phyloP scores from a whole-genome alignment of 2,888 invertebrate species.

The Philopedon plagiatum region DNA sequence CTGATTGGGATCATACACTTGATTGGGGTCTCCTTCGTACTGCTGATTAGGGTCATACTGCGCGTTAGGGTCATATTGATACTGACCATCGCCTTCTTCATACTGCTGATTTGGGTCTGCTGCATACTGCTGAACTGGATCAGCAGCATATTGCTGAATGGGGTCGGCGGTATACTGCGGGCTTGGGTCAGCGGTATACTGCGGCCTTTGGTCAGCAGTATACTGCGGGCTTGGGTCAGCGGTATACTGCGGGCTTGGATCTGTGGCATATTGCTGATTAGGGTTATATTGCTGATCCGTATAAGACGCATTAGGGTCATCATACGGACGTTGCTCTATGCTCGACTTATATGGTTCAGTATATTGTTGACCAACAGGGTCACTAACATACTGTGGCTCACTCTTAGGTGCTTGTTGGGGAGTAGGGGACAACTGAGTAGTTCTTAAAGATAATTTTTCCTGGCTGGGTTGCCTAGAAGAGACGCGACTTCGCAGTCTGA shows the following conservation, averaged over 20 bases:
- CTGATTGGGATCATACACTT: slow-evolving; percentile 32
- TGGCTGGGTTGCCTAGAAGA: slow-evolving; percentile 53
- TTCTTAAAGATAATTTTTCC: slow-evolving; percentile 41
- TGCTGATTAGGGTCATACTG: slow-evolving; percentile 57
- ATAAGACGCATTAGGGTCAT: slow-evolving; percentile 38
- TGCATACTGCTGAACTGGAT: slow-evolving; percentile 30
- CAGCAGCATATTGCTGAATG: slow-evolving; percentile 55
- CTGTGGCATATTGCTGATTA: slow-evolving; percentile 50
- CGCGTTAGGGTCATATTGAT: slow-evolving; percentile 63
- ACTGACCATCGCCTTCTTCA: slow-evolving; percentile 33
- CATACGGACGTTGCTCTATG: no score
- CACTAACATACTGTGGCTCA: slow-evolving; percentile 22
- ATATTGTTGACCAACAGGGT: slow-evolving; percentile 51
- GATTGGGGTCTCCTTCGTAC: slow-evolving; percentile 43
- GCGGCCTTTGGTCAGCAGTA: slow-evolving; percentile 19
- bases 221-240: slow-evolving; percentile 48
- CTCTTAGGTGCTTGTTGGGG: slow-evolving; percentile 44
- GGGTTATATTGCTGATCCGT: slow-evolving; percentile 50
- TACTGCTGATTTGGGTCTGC: slow-evolving; percentile 30
- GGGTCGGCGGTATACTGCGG: slow-evolving; percentile 53
- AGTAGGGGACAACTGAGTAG: slow-evolving; percentile 25
- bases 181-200: slow-evolving; percentile 43
- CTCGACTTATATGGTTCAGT: slow-evolving; percentile 47
- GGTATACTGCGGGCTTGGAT: slow-evolving; percentile 50
- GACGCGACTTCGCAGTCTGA: slow-evolving; percentile 34